phyloP scores from a whole-genome alignment of 2,113 vertebrate species.

The Amblyornis subalaris region DNA sequence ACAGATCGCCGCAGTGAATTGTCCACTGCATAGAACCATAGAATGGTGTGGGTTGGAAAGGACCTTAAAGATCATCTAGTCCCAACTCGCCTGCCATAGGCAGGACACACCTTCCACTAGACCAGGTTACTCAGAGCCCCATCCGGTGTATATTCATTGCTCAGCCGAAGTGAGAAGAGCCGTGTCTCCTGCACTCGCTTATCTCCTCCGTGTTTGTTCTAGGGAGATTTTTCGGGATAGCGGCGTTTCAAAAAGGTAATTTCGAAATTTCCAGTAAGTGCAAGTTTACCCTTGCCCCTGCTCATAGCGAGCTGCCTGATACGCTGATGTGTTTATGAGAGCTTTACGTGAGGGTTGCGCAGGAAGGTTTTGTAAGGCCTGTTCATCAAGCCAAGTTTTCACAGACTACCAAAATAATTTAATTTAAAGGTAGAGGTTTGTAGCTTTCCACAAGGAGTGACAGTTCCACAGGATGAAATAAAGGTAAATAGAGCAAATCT shows the following conservation, averaged over 20 bases:
- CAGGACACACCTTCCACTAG: background rate
- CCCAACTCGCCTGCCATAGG: background rate
- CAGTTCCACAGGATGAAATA: background rate
- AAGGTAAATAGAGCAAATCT: background rate
- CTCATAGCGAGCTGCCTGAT: background rate
- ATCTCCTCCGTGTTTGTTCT: background rate
- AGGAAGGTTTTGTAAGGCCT: background rate
- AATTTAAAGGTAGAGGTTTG: background rate
- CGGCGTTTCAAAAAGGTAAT: background rate
- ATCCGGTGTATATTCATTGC: background rate
- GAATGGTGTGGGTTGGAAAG: background rate
- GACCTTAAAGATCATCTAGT: background rate
- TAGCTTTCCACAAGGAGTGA: background rate
- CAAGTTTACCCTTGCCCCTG: background rate
- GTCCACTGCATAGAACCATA: background rate
- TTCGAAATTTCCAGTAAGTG: background rate
- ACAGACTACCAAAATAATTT: background rate
- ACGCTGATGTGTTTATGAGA: background rate
- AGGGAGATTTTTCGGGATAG: background rate
- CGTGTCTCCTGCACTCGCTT: background rate
- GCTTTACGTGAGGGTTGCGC: fast-evolving
- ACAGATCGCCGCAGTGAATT: background rate
- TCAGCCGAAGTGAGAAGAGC: background rate
- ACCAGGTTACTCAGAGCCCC: background rate
- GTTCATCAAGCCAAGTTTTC: background rate